Percentiles rank a stretch among this genome's conserved stretches.
Conservation (phyloP, 2,797 vertebrate genomes). For the Microctenopoma steveboyesi region DNA sequence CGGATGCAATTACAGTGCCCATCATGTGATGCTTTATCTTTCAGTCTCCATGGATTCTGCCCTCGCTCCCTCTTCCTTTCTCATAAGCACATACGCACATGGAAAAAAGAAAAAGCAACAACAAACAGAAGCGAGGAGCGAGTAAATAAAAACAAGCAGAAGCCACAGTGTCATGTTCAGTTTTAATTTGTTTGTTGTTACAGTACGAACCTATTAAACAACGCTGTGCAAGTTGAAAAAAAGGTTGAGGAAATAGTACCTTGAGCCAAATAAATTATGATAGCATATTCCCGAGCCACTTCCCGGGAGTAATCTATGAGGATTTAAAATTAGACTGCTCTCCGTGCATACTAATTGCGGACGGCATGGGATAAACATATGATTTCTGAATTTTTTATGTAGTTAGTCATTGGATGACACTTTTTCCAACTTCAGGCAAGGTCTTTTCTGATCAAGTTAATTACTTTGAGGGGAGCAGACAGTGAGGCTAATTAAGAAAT, state of each 20-base stretch:
- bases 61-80: slow-evolving; percentile 10
- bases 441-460: slow-evolving; percentile 81
- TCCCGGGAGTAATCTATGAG: slow-evolving; percentile 70
- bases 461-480: slow-evolving; percentile 80
- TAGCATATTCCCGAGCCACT: slow-evolving; percentile 65
- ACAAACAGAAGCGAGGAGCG: neutral
- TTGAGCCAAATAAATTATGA: slow-evolving; percentile 73
- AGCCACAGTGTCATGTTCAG: slow-evolving; percentile 67
- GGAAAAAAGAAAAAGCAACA: neutral
- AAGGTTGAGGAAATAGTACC: slow-evolving; percentile 36
- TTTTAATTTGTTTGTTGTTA: slow-evolving; percentile 73
- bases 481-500: slow-evolving; percentile 83
- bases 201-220: slow-evolving; percentile 59
- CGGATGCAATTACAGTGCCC: slow-evolving; percentile 75
- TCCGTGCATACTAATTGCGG: slow-evolving; percentile 74
- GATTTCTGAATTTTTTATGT: slow-evolving; percentile 68
- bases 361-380: slow-evolving; percentile 74
- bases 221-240: slow-evolving; percentile 34
- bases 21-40: slow-evolving; percentile 70
- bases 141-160: slow-evolving; percentile 46
- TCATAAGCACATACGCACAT: neutral
- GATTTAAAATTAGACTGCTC: slow-evolving; percentile 69
- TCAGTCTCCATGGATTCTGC: slow-evolving; percentile 54
- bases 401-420: slow-evolving; percentile 61
- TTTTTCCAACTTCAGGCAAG: slow-evolving; percentile 74